Base-by-base conservation (phyloP, 2,797 vertebrate species). In the Tenualosa ilisha region DNA sequence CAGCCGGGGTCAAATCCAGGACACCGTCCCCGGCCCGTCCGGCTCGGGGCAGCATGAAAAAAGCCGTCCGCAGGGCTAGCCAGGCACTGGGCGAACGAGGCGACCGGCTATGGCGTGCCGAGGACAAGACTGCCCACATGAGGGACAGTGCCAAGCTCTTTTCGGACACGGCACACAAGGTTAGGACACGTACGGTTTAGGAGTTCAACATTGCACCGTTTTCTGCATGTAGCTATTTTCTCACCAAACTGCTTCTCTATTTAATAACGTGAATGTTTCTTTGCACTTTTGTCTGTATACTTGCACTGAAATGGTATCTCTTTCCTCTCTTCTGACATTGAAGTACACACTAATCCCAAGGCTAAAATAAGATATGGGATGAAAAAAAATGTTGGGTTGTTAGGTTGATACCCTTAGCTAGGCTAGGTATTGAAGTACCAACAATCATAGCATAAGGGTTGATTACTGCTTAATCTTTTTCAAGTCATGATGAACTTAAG, bases 131-230 rank as follows among this genome's bases (percentile, higher is more conserved):
- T 0, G 95, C 96, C 81, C 95, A 96, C 68, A 90, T 97, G 94
- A 95, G 95, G 92, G 96, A 96, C 87, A 97, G 95, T 56, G 96
- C 97, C 86, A 97, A 97, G 91, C 95, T 96, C 91, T 96, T 98
- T 85, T 97, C 97, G 82, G 97, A 98, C 93, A 96, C 96, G 81
- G 96, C 97, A 82, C 97, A 98, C 90, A 97, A 97, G 97, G 97
- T 98, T 89, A 92, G 88, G 68, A 72, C 26, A 53, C 43, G 31
- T 61, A 51, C 82, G 26, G 31, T 43, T 3, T 75, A 75, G 68
- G 63, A 13, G 9, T 24, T 68, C 63, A 11, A 40, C 6, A 6
- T 43, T 13, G 3, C 65, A 37, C 31, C 31, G 5, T 17, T 75
- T 40, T 43, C 31, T n/a, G 37, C 24, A 1, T 54, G 37, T 2